Evolutionary conservation across 1,140 invertebrate species (phyloP), one percentile per base, ranked within the genome.

Genomic region (Tetramorium simillimum): DNA sequence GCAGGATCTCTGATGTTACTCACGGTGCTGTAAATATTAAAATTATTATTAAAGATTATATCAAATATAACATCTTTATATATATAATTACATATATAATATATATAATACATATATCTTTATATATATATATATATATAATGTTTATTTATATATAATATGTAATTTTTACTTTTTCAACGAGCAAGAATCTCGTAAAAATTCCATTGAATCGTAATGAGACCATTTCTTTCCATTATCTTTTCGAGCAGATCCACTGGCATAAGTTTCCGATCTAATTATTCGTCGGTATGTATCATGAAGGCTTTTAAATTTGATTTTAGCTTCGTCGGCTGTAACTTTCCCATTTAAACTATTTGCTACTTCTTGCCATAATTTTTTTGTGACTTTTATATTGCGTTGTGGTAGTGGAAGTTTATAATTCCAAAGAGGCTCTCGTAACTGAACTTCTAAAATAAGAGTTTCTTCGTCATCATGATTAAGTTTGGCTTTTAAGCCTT

Each of bases 301-400:
- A 33, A 67, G 12, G 9, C 63, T 40, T 67, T 67, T 65, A 65
- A 65, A 65, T 65, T 65, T 65, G 21, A 10, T 7, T 62, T 62
- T 62, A 3, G 9, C 18, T 65, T 65, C 63, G 21, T 65, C 5
- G 0, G 18, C 33, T 14, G 63, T 65, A 40, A 65, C 40, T 14
- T 65, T 65, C 0, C 37, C 37, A 6, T 65, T 40, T 14, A 65
- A 65, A 1, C 9, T 37, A 65, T 65, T n/a, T 16, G 63, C 63
- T 3, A 65, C 63, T 65, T 65, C 63, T 5, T 65, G 18, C 37
- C 63, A 65, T 7, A 65, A 65, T 5, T 40, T 65, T 65, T n/a
- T 65, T 3, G 24, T 28, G 21, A 65, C 40, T 21, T 12, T 65
- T 40, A 40, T 12, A n/a, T 40, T 40, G 5, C 33, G 18, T 40